Percentiles rank a stretch among this genome's conserved stretches.
Conservation (phyloP, 1,140 invertebrate genomes). For the Drosophila kohkoa region DNA sequence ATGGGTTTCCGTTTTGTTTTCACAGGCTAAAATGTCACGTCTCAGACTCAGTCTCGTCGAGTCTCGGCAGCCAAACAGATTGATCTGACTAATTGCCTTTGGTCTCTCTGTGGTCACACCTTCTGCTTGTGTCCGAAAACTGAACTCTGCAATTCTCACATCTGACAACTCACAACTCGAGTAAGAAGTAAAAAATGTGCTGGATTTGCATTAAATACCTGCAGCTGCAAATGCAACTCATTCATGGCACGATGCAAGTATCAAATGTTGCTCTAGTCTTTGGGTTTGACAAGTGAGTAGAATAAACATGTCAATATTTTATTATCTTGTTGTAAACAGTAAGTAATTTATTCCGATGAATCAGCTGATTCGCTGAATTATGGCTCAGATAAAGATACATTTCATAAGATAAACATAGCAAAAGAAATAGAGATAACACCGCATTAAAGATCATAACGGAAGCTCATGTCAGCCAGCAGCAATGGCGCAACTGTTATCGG, state of each 20-base stretch:
- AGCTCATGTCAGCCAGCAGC: constrained; percentile 11
- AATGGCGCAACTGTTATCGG: constrained; percentile 30
- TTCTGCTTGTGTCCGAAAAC: constrained; percentile 39
- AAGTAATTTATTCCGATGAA: constrained; percentile 7
- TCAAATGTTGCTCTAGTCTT: neutral
- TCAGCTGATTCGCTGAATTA: constrained; percentile 17
- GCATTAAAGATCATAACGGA: constrained; percentile 24
- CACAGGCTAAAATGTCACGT: constrained; percentile 63
- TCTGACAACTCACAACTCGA: constrained; percentile 14
- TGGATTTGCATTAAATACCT: constrained; percentile 47
- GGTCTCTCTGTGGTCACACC: constrained; percentile 33
- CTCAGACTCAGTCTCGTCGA: neutral
- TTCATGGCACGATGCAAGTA: constrained; percentile 18
- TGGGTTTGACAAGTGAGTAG: neutral
- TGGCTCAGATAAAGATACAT: neutral
- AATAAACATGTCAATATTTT: constrained; percentile 6
- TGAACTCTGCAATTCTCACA: constrained; percentile 40
- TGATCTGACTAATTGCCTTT: constrained; percentile 16
- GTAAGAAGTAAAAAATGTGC: constrained; percentile 27
- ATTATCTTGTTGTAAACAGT: constrained; percentile 2
- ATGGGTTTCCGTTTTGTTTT: constrained; percentile 42
- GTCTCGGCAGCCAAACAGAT: constrained; percentile 24
- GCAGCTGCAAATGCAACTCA: constrained; percentile 27
- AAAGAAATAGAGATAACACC: too few species aligned
- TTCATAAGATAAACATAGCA: constrained; percentile 6